Evolutionary conservation across 2,797 vertebrate species (phyloP).

Genomic region (Brachyrhaphis roseni): DNA sequence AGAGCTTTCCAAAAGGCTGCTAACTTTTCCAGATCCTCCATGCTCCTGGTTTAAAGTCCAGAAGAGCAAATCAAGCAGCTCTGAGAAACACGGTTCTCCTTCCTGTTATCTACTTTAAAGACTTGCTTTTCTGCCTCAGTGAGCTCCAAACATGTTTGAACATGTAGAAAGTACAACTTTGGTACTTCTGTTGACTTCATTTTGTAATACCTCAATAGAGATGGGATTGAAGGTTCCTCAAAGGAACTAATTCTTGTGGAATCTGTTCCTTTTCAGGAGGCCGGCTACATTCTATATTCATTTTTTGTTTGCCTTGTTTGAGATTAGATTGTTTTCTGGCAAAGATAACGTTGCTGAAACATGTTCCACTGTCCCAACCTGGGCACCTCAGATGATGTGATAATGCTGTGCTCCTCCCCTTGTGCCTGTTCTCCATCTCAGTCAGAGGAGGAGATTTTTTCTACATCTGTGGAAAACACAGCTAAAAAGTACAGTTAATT

Average conservation of each 20-base stretch:
- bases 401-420: too few species aligned
- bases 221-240: background rate
- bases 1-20: background rate
- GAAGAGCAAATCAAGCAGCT: background rate
- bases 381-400: too few species aligned
- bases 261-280: background rate
- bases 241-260: background rate
- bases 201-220: background rate
- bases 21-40: background rate
- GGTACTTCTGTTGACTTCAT: background rate
- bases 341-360: too few species aligned
- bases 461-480: too few species aligned
- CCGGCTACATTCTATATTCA: too few species aligned
- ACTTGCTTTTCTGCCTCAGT: background rate
- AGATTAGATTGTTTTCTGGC: too few species aligned
- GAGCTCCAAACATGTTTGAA: background rate
- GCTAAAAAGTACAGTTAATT: too few species aligned
- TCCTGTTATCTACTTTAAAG: background rate
- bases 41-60: background rate
- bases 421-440: too few species aligned
- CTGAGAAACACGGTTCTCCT: background rate
- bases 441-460: too few species aligned
- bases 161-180: background rate
- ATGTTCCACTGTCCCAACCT: too few species aligned
- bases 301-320: too few species aligned